Evolutionary conservation across 2,113 vertebrate species (phyloP).

Genomic region (Cygnus atratus): DNA sequence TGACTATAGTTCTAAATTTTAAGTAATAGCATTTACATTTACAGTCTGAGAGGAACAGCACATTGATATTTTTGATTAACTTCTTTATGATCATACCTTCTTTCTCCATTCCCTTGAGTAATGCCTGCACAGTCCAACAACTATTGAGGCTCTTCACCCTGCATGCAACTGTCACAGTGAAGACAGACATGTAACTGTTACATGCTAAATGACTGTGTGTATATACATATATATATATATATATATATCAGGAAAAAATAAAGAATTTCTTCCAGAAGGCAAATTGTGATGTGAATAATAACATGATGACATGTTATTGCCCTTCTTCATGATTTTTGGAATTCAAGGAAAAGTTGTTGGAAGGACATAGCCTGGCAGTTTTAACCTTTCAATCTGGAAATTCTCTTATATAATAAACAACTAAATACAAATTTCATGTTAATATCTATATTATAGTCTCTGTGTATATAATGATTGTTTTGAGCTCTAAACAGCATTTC

Average conservation of each 20-base stretch:
- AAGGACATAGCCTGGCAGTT: background rate
- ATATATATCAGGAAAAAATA: background rate
- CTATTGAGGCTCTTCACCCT: constrained; percentile 21
- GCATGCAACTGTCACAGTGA: constrained; percentile 18
- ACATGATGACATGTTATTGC: background rate
- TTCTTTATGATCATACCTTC: background rate
- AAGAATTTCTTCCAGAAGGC: background rate
- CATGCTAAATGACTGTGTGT: background rate
- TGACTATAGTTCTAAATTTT: background rate
- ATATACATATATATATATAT: too few species aligned
- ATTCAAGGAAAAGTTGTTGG: background rate
- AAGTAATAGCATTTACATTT: background rate
- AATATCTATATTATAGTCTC: background rate
- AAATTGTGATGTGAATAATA: background rate
- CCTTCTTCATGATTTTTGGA: background rate
- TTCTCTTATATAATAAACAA: background rate
- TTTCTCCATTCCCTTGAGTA: background rate
- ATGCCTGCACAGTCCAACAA: background rate
- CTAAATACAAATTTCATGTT: background rate
- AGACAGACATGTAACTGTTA: background rate
- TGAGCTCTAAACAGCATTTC: background rate
- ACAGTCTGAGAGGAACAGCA: background rate
- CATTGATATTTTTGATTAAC: background rate
- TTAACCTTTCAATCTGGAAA: background rate
- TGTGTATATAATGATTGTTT: background rate